Percentiles rank a stretch among this genome's conserved stretches.
Evolutionary conservation across 2,888 invertebrate species (phyloP).

Genomic region (Caenorhabditis uteleia): DNA sequence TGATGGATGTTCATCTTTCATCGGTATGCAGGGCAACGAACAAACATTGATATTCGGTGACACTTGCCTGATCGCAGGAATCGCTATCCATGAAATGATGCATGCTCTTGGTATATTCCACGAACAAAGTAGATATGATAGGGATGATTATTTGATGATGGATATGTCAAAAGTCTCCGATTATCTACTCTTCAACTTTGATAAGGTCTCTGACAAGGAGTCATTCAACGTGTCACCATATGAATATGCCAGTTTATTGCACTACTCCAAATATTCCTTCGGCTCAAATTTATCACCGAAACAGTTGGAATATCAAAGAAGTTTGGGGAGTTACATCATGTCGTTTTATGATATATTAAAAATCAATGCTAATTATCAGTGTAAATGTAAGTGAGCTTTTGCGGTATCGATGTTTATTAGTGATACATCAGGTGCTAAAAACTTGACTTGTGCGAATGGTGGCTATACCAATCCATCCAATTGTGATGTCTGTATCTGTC

Average conservation of each 20-base stretch:
- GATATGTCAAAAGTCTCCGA: conserved; percentile 19
- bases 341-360: conserved; percentile 59
- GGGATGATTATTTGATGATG: conserved; percentile 27
- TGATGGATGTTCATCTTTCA: conserved; percentile 20
- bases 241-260: conserved; percentile 64
- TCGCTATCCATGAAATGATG: conserved; percentile 49
- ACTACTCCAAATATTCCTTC: conserved; percentile 18
- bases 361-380: conserved; percentile 63
- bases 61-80: conserved; percentile 24
- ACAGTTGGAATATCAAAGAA: conserved; percentile 45
- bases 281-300: conserved; percentile 49
- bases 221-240: conserved; percentile 31
- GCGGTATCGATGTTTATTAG: no score
- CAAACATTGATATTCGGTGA: conserved; percentile 25
- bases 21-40: conserved; percentile 35
- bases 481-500: not conserved
- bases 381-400: conserved; percentile 52
- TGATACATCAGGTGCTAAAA: not conserved
- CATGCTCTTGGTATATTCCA: conserved; percentile 66
- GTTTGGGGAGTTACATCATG: conserved; percentile 51
- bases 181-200: not conserved
- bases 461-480: not conserved
- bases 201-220: not conserved
- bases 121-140: conserved; percentile 42
- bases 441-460: not conserved